Evolutionary conservation across 2,888 invertebrate species (phyloP).

Genomic region (Lycocerus yunnanus): DNA sequence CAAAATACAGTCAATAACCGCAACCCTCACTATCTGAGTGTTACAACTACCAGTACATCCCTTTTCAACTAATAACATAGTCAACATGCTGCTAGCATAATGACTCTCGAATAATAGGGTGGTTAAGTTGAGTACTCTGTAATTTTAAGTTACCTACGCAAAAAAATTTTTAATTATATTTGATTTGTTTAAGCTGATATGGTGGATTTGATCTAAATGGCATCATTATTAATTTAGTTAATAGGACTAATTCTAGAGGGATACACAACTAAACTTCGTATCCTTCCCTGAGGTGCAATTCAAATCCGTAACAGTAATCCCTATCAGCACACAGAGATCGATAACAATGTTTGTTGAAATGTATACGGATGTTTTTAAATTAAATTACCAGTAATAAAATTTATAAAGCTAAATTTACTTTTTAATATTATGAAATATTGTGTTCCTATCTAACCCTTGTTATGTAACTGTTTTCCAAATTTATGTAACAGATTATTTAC

Average conservation of each 20-base stretch:
- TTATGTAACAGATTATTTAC: too few species aligned
- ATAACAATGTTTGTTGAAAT: background rate
- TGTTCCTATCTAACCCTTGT: too few species aligned
- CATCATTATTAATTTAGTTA: constrained; percentile 5
- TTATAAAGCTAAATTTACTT: background rate
- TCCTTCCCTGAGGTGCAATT: background rate
- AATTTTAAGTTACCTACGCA: background rate
- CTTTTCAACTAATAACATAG: background rate
- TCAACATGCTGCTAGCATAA: background rate
- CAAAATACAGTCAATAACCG: constrained; percentile 18
- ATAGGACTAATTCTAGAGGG: background rate
- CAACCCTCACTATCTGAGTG: background rate
- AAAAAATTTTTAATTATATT: background rate
- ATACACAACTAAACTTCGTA: constrained; percentile 1
- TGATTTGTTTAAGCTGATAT: background rate
- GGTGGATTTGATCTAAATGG: background rate
- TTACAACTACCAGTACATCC: background rate
- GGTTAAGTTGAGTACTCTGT: background rate
- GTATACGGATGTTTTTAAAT: background rate
- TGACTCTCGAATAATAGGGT: background rate
- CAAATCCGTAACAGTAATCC: constrained; percentile 2
- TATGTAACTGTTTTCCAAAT: too few species aligned
- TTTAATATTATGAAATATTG: background rate
- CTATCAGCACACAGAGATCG: background rate
- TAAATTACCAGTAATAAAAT: background rate